These are phyloP conservation scores for Scophthalmus maximus DNA, from an alignment of 2,113 vertebrate genomes.

Conservation along the genomic window DNA sequence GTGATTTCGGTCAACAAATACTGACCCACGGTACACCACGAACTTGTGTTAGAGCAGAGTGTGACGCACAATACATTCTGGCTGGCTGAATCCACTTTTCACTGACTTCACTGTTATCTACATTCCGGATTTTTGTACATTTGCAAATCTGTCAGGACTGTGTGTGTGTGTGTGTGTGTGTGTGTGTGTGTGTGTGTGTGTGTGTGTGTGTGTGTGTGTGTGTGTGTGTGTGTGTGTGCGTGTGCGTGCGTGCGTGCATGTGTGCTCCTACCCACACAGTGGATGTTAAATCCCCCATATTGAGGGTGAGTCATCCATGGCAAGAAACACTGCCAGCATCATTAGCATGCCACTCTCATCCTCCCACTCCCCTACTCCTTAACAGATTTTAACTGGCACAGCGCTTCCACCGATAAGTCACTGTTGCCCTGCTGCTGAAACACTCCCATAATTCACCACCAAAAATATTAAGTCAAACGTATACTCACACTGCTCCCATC, in stretches of 20 bases:
- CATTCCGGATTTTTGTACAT: conserved; percentile 23
- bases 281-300: conserved; percentile 75
- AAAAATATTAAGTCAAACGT: conserved; percentile 68
- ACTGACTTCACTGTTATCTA: neutral
- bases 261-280: conserved; percentile 60
- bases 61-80: too few relatives aligned
- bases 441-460: conserved; percentile 59
- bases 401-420: conserved; percentile 68
- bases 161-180: neutral
- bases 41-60: too few relatives aligned
- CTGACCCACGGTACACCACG: too few relatives aligned
- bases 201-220: too few relatives aligned
- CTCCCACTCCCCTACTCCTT: conserved; percentile 74
- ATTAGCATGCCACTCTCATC: conserved; percentile 82
- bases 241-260: neutral
- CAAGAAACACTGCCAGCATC: conserved; percentile 77
- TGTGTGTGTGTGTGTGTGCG: conserved; percentile 9
- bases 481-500: conserved; percentile 22
- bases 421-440: conserved; percentile 59
- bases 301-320: conserved; percentile 80
- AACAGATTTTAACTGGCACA: conserved; percentile 80
- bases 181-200: neutral
- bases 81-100: neutral
- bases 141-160: conserved; percentile 29
- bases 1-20: too few relatives aligned